These are phyloP conservation scores for Guaruba guarouba DNA, from an alignment of 2,113 vertebrate species.

Conservation along the genomic window DNA sequence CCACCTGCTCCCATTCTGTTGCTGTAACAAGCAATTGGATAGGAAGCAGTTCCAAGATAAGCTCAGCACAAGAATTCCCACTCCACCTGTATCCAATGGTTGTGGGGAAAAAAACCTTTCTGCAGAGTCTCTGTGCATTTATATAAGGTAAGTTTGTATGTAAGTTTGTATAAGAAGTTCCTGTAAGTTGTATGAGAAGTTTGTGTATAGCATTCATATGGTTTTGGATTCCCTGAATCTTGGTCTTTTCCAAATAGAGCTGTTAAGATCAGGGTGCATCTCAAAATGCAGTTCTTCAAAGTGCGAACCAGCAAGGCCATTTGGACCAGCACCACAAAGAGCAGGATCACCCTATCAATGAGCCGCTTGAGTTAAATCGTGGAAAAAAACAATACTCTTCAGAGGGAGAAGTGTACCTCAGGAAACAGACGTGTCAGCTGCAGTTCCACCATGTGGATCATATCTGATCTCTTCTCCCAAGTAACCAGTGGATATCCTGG, in stretches of 20 bases:
- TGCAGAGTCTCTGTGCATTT: not conserved
- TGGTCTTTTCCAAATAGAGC: not conserved
- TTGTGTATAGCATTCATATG: not conserved
- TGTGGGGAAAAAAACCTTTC: not conserved
- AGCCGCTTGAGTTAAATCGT: not conserved
- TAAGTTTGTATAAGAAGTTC: not conserved
- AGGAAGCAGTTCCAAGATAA: not conserved
- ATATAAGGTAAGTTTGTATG: not conserved
- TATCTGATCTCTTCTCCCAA: not conserved
- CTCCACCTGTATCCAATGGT: not conserved
- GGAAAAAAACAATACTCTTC: not conserved
- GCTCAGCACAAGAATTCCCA: not conserved
- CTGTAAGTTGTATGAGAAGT: not conserved
- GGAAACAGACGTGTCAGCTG: not conserved
- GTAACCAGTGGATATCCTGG: not conserved
- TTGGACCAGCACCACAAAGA: not conserved
- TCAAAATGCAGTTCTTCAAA: not conserved
- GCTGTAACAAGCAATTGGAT: not conserved
- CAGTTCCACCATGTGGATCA: not conserved
- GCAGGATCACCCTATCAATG: not conserved
- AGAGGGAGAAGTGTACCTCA: not conserved
- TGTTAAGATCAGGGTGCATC: not conserved
- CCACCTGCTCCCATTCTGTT: not conserved
- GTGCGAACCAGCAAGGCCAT: accelerated
- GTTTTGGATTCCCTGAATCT: not conserved